These are phyloP conservation scores for Peromyscus leucopus DNA, from an alignment of 2,113 vertebrate genomes.

Conservation along the genomic window DNA sequence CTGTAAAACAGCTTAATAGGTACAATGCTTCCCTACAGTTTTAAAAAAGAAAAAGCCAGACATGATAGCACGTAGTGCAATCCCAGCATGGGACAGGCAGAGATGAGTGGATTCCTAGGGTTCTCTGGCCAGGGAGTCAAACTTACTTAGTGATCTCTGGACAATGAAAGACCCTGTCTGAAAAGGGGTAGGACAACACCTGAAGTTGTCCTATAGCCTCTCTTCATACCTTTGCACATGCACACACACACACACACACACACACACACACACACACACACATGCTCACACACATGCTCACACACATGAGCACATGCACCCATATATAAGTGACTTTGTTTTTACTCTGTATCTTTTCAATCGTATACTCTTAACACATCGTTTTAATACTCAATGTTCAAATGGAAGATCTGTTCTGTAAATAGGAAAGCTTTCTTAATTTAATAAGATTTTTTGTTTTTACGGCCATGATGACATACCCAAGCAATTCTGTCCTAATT, in stretches of 20 bases:
- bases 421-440: conserved; percentile 21
- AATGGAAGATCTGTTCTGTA: not conserved
- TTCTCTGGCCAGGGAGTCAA: not conserved
- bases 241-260: not conserved
- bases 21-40: not conserved
- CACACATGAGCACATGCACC: no score
- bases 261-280: not conserved
- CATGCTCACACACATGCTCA: not conserved
- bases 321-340: not conserved
- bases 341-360: not conserved
- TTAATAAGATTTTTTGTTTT: not conserved
- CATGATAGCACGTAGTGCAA: no score
- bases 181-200: not conserved
- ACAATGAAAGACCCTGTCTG: not conserved
- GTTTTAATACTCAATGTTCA: not conserved
- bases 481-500: not conserved
- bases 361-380: not conserved
- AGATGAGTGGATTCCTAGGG: not conserved
- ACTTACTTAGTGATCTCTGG: no score
- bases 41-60: not conserved
- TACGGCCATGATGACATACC: not conserved
- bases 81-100: not conserved
- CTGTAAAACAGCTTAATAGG: no score
- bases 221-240: not conserved
- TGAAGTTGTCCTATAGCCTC: not conserved